Conservation (phyloP, 2,113 vertebrate genomes). For the Osmerus eperlanus region DNA sequence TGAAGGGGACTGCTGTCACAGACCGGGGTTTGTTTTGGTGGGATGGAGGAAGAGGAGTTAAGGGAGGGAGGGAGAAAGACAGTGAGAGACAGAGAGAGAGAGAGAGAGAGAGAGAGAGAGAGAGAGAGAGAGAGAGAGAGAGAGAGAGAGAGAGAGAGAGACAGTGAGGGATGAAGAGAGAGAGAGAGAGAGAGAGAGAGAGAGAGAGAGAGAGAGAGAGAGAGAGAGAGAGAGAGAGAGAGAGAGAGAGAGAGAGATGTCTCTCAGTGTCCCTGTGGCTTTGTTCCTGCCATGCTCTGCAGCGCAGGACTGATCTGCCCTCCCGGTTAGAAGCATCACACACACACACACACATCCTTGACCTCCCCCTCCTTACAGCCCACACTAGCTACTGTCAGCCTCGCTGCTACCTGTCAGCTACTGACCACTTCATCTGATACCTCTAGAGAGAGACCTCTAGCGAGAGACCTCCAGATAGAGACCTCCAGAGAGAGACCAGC, state of each 20-base stretch:
- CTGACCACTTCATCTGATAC: constrained; percentile 66
- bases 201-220: background rate
- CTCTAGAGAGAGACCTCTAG: constrained; percentile 10
- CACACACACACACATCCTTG: constrained; percentile 12
- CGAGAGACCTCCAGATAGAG: background rate
- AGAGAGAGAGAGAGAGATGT: constrained; percentile 51
- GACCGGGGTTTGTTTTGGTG: background rate
- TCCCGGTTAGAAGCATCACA: constrained; percentile 24
- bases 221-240: constrained; percentile 13
- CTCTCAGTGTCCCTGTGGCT: constrained; percentile 62
- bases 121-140: constrained; percentile 8
- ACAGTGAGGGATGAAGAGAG: background rate
- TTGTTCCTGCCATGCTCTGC: constrained; percentile 67
- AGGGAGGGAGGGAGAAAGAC: constrained; percentile 15
- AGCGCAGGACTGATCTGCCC: constrained; percentile 58
- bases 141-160: constrained; percentile 10
- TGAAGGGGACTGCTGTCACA: background rate
- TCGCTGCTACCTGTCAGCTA: constrained; percentile 61
- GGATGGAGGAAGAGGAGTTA: background rate
- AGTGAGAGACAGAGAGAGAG: constrained; percentile 1
- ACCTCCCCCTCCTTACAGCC: background rate
- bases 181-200: background rate
- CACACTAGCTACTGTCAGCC: constrained; percentile 58
- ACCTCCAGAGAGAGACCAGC: background rate
- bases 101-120: background rate